Evolutionary conservation across 2,888 invertebrate species (phyloP), one percentile per base, ranked within the genome.

Genomic region (Notodonta dromedarius): DNA sequence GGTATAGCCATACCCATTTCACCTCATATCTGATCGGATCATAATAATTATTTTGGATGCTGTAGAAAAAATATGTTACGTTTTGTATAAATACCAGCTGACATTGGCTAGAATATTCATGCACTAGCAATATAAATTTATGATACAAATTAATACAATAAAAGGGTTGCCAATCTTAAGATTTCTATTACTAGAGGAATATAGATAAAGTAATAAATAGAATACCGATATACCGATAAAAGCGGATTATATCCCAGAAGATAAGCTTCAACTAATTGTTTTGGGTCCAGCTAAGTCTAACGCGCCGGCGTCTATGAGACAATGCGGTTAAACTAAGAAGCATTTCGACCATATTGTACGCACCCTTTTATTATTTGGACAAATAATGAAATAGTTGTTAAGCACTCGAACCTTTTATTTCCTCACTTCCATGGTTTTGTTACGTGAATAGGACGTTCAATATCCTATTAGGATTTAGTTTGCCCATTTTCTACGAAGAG

Each of bases 241-340:
- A 48, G 48, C 48, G 0, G n/a, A 48, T 48, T n/a, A 48, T 48
- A 14, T 48, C 14, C n/a, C 48, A 13, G 48, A 48, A 32, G 32
- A 52, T 35, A 52, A 35, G 52, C 24, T 52, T 52, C 32, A 35
- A 11, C 52, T 11, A 32, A 52, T 52, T 13, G 13, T 32, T 52
- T 52, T 24, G 16, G 51, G 16, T 13, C 13, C 7, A 11, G 16
- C 53, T 53, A 5, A 56, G 16, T 24, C 16, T 56, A 44, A 56
- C 13, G 87, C 91, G 91, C 91, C 89, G 90, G 90, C 90, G 90
- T 90, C 88, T 87, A 83, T 69, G 76, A 83, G 76, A 87, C 84
- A 82, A 76, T 75, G 74, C 69, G 69, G 76, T 76, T 76, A 73
- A 76, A 74, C 81, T 78, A 81, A 73, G 73, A 73, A 64, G 69